Percentiles rank a stretch among this genome's conserved stretches.
Evolutionary conservation across 2,888 invertebrate genomes (phyloP).

Genomic region (Macrophya alboannulata): DNA sequence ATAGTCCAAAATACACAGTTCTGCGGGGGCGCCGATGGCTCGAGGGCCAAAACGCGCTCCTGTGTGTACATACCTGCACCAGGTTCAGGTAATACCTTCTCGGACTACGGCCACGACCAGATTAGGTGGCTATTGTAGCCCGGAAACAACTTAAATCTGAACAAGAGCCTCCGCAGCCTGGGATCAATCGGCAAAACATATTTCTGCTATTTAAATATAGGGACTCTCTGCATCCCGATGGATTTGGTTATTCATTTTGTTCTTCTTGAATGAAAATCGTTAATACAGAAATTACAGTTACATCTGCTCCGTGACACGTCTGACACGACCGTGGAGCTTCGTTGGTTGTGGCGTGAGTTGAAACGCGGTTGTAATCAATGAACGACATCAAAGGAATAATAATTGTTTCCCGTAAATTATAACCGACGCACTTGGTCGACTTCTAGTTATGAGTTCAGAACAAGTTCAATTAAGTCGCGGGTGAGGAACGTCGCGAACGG

Average conservation of each 20-base stretch:
- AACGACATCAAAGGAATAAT: conserved; percentile 77
- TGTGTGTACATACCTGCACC: conserved; percentile 34
- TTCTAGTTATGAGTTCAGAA: conserved; percentile 80
- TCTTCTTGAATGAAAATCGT: neutral
- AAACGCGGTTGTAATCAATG: conserved; percentile 66
- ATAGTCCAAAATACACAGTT: conserved; percentile 70
- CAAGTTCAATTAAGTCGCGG: conserved; percentile 79
- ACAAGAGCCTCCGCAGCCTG: neutral
- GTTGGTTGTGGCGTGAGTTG: neutral
- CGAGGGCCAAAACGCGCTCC: conserved; percentile 30
- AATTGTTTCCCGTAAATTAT: conserved; percentile 80
- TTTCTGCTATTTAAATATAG: neutral
- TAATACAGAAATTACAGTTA: neutral
- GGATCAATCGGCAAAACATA: conserved; percentile 22
- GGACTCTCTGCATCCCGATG: neutral
- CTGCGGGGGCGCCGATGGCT: conserved; percentile 30
- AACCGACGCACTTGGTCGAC: conserved; percentile 78
- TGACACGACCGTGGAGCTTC: neutral
- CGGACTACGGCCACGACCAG: conserved; percentile 13
- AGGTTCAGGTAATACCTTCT: conserved; percentile 36
- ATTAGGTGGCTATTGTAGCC: conserved; percentile 20
- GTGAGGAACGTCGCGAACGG: conserved; percentile 58
- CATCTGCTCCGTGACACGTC: neutral
- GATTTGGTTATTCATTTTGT: neutral
- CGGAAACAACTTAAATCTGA: conserved; percentile 21